Evolutionary conservation across 2,113 vertebrate genomes (phyloP).

Genomic region (Scophthalmus maximus): DNA sequence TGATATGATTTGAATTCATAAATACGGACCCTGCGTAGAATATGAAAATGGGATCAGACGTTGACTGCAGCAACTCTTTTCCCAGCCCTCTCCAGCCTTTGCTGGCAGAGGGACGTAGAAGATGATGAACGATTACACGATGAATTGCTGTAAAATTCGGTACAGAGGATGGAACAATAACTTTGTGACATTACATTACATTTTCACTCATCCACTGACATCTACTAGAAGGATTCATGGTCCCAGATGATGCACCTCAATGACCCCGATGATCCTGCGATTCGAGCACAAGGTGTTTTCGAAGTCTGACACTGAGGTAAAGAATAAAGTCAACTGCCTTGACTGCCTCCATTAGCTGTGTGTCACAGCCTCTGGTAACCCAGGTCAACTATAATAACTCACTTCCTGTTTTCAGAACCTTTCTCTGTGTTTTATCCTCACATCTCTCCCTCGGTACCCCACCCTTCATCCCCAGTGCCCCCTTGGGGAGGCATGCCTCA

Average conservation of each 20-base stretch:
- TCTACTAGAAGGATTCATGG: background rate
- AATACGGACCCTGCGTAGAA: background rate
- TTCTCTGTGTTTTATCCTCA: background rate
- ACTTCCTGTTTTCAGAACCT: background rate
- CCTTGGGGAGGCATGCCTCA: background rate
- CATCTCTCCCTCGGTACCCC: background rate
- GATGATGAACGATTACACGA: background rate
- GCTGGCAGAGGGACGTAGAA: background rate
- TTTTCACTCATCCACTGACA: too few species aligned
- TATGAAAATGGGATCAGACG: conserved; percentile 10
- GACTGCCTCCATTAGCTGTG: background rate
- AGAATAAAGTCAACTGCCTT: background rate
- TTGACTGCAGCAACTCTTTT: background rate
- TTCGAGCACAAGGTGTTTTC: background rate
- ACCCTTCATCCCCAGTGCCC: background rate
- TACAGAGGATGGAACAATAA: too few species aligned
- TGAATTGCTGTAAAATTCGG: too few species aligned
- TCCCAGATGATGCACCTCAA: background rate
- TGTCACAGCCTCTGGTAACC: background rate
- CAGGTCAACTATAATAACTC: background rate
- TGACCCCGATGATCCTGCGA: background rate
- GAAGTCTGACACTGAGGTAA: background rate
- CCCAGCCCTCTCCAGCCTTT: background rate
- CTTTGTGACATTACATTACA: too few species aligned
- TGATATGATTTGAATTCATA: conserved; percentile 6